Conservation (phyloP, 1,140 invertebrate species). For the Goniozus legneri region DNA sequence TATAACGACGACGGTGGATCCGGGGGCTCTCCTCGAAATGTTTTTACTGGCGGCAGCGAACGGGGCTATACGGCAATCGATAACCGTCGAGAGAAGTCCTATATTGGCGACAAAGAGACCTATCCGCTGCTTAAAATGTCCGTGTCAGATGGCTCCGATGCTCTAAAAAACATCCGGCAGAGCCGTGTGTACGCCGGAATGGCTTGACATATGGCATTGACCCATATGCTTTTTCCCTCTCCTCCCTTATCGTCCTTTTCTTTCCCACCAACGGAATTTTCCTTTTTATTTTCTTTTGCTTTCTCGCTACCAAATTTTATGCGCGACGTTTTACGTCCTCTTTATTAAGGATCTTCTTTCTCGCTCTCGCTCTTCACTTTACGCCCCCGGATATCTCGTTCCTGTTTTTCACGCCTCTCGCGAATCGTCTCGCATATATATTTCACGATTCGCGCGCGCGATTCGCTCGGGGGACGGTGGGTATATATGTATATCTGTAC, state of each 20-base stretch:
- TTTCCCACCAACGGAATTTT: neutral
- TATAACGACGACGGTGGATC: no score
- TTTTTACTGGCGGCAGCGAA: no score
- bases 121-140: constrained; percentile 1
- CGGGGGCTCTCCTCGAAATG: no score
- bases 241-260: no score
- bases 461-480: no score
- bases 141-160: neutral
- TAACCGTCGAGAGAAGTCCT: neutral
- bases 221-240: neutral
- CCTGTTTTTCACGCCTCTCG: no score
- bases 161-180: neutral
- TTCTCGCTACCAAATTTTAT: constrained; percentile 6
- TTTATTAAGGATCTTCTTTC: constrained; percentile 5
- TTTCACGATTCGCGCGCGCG: no score
- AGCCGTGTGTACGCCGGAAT: neutral
- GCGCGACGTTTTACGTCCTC: constrained; percentile 4
- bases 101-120: neutral
- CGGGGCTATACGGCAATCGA: neutral
- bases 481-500: no score
- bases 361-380: no score
- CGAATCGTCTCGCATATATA: no score
- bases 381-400: no score
- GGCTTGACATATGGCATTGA: neutral
- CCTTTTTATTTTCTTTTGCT: no score